Percentiles rank a stretch among this genome's conserved stretches.
phyloP scores from a whole-genome alignment of 2,888 invertebrate species.

The Lasioglossum figueresi region DNA sequence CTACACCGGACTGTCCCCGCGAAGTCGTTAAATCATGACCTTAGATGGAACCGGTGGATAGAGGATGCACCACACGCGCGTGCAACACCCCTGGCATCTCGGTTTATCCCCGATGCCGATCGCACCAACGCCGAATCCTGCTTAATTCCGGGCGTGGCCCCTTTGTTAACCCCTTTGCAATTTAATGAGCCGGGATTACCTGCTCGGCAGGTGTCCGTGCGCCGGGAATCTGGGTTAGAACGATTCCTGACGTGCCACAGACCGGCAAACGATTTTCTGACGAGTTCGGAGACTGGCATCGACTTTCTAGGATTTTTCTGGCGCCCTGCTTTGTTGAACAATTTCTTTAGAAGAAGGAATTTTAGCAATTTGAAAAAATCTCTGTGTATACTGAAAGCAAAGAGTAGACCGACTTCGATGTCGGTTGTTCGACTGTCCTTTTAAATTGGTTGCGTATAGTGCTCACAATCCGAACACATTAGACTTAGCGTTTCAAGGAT shows the following conservation, averaged over 20 bases:
- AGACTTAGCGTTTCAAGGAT: too few species aligned
- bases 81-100: neutral
- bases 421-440: too few species aligned
- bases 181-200: neutral
- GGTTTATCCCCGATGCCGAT: constrained; percentile 1
- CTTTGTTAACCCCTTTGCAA: constrained; percentile 6
- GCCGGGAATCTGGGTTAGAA: neutral
- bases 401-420: too few species aligned
- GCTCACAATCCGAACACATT: too few species aligned
- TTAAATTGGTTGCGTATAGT: too few species aligned
- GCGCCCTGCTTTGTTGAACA: too few species aligned
- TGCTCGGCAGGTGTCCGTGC: neutral
- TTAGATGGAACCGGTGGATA: constrained; percentile 17
- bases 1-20: constrained; percentile 21
- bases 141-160: constrained; percentile 6
- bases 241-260: neutral
- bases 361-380: neutral
- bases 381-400: too few species aligned
- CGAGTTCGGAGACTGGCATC: too few species aligned
- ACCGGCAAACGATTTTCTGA: neutral
- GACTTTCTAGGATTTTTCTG: too few species aligned
- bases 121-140: neutral
- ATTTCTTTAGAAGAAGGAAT: neutral
- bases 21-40: constrained; percentile 61
- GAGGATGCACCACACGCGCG: neutral